Conservation (phyloP, 2,113 vertebrate species). For the Microtus oregoni region DNA sequence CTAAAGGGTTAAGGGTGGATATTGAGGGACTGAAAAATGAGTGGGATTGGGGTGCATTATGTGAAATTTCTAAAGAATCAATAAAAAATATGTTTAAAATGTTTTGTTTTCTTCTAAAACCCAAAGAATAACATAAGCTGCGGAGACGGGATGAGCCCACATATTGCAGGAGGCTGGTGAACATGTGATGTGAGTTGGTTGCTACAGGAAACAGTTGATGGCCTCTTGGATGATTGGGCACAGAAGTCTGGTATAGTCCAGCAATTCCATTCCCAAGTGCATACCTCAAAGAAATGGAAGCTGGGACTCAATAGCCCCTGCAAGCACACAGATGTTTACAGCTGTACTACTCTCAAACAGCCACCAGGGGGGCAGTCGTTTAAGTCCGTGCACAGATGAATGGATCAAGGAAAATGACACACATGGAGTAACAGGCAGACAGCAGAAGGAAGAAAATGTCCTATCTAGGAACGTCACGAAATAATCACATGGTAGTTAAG, state of each 20-base stretch:
- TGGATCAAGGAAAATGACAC: not conserved
- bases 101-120: not conserved
- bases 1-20: not conserved
- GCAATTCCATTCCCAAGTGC: too few species aligned
- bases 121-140: not conserved
- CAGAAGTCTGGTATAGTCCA: not conserved
- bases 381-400: not conserved
- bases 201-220: not conserved
- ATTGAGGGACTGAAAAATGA: not conserved
- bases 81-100: too few species aligned
- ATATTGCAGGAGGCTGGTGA: not conserved
- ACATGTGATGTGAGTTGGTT: not conserved
- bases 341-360: not conserved
- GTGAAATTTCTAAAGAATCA: too few species aligned
- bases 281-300: not conserved
- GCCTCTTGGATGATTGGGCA: not conserved
- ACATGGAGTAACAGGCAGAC: not conserved
- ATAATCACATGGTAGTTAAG: not conserved
- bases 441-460: not conserved
- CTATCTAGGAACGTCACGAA: not conserved
- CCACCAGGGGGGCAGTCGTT: not conserved
- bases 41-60: not conserved
- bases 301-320: not conserved
- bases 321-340: not conserved
- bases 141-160: not conserved